phyloP scores from a whole-genome alignment of 2,113 vertebrate species.

The Sapajus apella region DNA sequence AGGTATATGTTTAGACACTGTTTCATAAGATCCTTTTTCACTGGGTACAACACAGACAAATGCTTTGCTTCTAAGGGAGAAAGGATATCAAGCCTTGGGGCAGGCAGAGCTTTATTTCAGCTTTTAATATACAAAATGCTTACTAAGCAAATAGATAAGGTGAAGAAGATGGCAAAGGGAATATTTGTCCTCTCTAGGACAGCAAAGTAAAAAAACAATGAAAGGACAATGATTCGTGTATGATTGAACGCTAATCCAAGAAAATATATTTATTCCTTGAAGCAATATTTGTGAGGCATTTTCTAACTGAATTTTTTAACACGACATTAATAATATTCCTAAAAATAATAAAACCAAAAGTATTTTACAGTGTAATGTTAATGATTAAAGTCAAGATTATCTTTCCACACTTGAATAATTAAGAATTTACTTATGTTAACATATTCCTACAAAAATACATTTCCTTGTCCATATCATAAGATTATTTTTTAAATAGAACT shows the following conservation, averaged over 20 bases:
- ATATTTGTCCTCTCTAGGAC: not conserved
- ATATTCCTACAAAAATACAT: not conserved
- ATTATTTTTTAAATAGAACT: not conserved
- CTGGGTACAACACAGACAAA: not conserved
- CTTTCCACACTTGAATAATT: not conserved
- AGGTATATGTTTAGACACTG: not conserved
- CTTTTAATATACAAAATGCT: not conserved
- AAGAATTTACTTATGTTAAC: not conserved
- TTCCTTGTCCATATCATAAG: not conserved
- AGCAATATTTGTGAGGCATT: not conserved
- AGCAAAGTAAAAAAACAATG: not conserved
- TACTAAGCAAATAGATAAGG: constrained; percentile 1
- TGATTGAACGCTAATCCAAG: not conserved
- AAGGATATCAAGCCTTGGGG: not conserved
- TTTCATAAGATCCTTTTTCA: not conserved
- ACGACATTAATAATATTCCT: not conserved
- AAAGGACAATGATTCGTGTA: not conserved
- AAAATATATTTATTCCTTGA: not conserved
- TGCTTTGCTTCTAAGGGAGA: not conserved
- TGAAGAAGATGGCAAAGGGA: not conserved
- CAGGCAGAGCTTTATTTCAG: not conserved
- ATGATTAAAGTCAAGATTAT: not conserved
- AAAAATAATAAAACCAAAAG: not conserved
- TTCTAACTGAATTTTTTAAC: not conserved
- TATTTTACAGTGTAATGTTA: not conserved